Evolutionary conservation across 2,888 invertebrate genomes (phyloP), one percentile per base, ranked within the genome.

Genomic region (Ennomos erosarius): DNA sequence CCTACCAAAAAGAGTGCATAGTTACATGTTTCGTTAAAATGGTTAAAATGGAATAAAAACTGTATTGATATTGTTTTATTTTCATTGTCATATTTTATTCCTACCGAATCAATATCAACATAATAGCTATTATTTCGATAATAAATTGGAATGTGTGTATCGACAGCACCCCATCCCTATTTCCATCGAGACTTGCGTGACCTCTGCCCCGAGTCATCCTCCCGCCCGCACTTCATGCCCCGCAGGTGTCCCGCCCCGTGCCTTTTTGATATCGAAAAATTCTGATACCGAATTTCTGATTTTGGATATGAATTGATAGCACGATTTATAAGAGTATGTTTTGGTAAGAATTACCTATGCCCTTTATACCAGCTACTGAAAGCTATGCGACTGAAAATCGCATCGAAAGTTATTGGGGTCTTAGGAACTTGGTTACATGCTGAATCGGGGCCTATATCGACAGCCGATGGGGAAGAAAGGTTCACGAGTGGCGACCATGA

Each of bases 191-290:
- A 73, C 82, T 82, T 75, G 82, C 83, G 83, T 90, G 90, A 90
- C 89, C 90, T 89, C 78, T 90, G 90, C 82, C 88, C 90, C 83
- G 75, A 78, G 76, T 77, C 76, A 81, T 77, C 65, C 71, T 57
- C 57, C 67, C 67, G 65, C 74, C 69, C 65, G 67, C 53, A 65
- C 76, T 70, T 38, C 83, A 74, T 77, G 77, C 82, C 79, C 79
- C 76, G 84, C 73, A 81, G 87, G 87, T 76, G 81, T 82, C 79
- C 82, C 90, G 88, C 90, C 90, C 88, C 79, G 76, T 81, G 78
- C 86, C 84, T 82, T 87, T 85, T 79, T 84, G 84, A 81, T 82
- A 76, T 81, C 76, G 67, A 79, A 84, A 87, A 85, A 85, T 81
- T 79, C 13, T 78, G 81, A 82, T 85, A 78, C 76, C 74, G 74